Conservation (phyloP, 1,140 invertebrate species). For the Adelges cooleyi region DNA sequence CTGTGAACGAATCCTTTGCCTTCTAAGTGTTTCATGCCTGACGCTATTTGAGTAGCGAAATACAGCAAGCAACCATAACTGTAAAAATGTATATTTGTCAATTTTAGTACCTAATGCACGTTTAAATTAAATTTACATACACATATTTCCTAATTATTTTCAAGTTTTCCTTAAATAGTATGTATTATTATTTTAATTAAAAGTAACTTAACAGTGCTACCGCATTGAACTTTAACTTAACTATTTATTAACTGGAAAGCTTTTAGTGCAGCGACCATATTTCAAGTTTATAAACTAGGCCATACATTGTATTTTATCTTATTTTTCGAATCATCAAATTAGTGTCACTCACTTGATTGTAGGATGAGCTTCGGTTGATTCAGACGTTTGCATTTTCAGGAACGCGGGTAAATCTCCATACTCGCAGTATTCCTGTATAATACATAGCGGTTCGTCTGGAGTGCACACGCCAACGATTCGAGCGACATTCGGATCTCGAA, state of each 20-base stretch:
- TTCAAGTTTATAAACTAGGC: too few relatives aligned
- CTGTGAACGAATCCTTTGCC: constrained; percentile 62
- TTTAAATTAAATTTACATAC: too few relatives aligned
- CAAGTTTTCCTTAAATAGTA: too few relatives aligned
- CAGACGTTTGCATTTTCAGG: constrained; percentile 30
- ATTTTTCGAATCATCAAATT: too few relatives aligned
- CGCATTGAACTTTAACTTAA: too few relatives aligned
- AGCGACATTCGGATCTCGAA: constrained; percentile 72
- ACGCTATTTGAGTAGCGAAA: constrained; percentile 72
- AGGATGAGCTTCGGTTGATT: constrained; percentile 30
- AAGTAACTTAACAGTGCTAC: too few relatives aligned
- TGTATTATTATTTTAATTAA: too few relatives aligned
- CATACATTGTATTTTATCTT: too few relatives aligned
- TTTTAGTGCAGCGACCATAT: too few relatives aligned
- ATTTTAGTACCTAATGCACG: too few relatives aligned
- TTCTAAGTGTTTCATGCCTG: constrained; percentile 76
- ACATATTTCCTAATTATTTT: too few relatives aligned
- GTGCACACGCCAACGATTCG: constrained; percentile 67
- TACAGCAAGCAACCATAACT: constrained; percentile 69
- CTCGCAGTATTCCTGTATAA: constrained; percentile 75
- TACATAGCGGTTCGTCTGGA: constrained; percentile 69
- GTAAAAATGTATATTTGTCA: constrained; percentile 17
- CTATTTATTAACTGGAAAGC: too few relatives aligned
- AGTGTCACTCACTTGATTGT: constrained; percentile 33
- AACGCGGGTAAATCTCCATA: constrained; percentile 72